These are phyloP conservation scores for Callimorpha dominula DNA, from an alignment of 2,888 invertebrate species.

Conservation along the genomic window DNA sequence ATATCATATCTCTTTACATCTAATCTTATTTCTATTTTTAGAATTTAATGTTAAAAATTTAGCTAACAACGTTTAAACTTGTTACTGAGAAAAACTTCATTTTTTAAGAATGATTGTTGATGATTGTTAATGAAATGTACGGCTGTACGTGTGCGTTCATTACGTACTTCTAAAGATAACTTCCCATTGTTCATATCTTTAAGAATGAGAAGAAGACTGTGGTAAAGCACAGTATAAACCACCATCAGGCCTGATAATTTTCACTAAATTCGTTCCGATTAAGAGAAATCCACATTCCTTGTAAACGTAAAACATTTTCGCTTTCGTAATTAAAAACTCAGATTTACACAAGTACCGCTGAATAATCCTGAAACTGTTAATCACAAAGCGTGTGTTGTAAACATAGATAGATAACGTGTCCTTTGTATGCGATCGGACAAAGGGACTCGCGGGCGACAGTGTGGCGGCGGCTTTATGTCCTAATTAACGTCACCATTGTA, in stretches of 20 bases:
- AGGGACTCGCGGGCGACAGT: slow-evolving; percentile 33
- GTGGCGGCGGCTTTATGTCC: slow-evolving; percentile 40
- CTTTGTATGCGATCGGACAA: slow-evolving; percentile 39
- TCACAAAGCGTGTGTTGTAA: slow-evolving; percentile 31
- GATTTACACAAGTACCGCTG: background rate
- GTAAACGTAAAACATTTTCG: slow-evolving; percentile 9
- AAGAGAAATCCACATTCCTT: background rate
- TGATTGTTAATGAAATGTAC: too few species aligned
- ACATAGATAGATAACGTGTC: slow-evolving; percentile 20
- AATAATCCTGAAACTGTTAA: slow-evolving; percentile 32
- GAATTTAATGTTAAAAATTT: background rate
- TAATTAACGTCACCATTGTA: slow-evolving; percentile 54
- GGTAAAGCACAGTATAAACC: too few species aligned
- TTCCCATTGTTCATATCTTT: too few species aligned
- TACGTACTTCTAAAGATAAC: too few species aligned
- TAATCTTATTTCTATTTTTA: background rate
- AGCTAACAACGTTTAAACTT: background rate
- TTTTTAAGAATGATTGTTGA: background rate
- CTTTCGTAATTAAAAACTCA: slow-evolving; percentile 11
- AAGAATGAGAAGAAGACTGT: too few species aligned
- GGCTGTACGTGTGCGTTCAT: too few species aligned
- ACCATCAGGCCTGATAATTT: background rate
- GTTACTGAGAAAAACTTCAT: background rate
- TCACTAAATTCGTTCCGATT: background rate
- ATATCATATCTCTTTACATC: background rate